phyloP scores from a whole-genome alignment of 1,140 invertebrate species.

The Lordiphosa stackelbergi region DNA sequence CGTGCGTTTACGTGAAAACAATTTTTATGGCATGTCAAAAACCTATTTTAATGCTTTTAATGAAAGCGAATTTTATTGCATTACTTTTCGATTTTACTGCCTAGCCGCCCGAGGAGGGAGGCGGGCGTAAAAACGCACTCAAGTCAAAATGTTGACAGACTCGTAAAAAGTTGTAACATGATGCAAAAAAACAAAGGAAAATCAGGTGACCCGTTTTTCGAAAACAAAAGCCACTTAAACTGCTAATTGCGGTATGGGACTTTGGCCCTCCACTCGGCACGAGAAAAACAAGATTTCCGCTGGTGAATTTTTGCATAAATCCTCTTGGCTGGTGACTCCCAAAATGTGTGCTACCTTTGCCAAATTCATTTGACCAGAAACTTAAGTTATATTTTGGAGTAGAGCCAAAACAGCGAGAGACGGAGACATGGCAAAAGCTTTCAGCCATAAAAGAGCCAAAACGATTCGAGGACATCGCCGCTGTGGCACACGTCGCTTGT shows the following conservation, averaged over 20 bases:
- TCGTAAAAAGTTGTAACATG: slow-evolving; percentile 50
- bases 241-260: slow-evolving; percentile 52
- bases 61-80: slow-evolving; percentile 75
- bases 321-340: slow-evolving; percentile 41
- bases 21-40: slow-evolving; percentile 76
- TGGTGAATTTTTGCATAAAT: slow-evolving; percentile 65
- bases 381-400: slow-evolving; percentile 77
- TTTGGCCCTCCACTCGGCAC: neutral
- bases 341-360: slow-evolving; percentile 64
- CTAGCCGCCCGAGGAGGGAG: slow-evolving; percentile 4
- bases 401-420: slow-evolving; percentile 43
- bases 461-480: slow-evolving; percentile 31
- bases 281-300: slow-evolving; percentile 49
- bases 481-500: slow-evolving; percentile 58
- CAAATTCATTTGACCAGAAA: slow-evolving; percentile 77
- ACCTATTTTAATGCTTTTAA: slow-evolving; percentile 75
- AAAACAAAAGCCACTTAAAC: slow-evolving; percentile 64
- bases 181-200: slow-evolving; percentile 38
- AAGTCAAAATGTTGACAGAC: slow-evolving; percentile 71
- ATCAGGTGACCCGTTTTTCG: slow-evolving; percentile 20
- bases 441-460: slow-evolving; percentile 70
- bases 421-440: slow-evolving; percentile 74
- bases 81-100: slow-evolving; percentile 73
- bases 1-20: slow-evolving; percentile 67
- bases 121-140: slow-evolving; percentile 67